Conservation (phyloP, 2,888 invertebrate species). For the Himalopsyche kuldschensis region DNA sequence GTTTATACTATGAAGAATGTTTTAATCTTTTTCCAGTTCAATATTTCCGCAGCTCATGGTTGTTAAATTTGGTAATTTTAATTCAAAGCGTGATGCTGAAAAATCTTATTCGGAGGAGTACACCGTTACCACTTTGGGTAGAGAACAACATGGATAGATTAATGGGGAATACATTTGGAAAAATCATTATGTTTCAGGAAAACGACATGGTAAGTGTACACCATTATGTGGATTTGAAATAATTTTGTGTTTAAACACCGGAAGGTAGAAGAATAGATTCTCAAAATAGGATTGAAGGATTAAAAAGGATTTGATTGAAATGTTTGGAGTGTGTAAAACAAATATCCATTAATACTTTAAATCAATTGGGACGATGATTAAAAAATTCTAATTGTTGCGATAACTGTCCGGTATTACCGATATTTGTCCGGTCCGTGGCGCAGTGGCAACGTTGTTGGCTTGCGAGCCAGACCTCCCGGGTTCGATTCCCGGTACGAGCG, state of each 20-base stretch:
- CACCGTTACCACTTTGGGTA: not conserved
- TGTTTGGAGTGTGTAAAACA: too few relatives aligned
- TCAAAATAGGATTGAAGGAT: too few relatives aligned
- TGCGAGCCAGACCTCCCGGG: too few relatives aligned
- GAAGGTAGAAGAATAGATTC: not conserved
- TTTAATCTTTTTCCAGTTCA: not conserved
- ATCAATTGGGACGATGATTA: too few relatives aligned
- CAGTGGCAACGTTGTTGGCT: too few relatives aligned
- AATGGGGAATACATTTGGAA: slow-evolving; percentile 29
- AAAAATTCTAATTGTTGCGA: too few relatives aligned
- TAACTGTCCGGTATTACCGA: too few relatives aligned
- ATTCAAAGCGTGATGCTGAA: not conserved
- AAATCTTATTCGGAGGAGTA: not conserved
- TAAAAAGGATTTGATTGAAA: too few relatives aligned
- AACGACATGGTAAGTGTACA: slow-evolving; percentile 32
- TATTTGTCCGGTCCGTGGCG: too few relatives aligned
- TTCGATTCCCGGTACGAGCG: too few relatives aligned
- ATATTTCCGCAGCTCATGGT: not conserved
- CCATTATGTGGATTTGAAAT: slow-evolving; percentile 16
- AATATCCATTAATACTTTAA: too few relatives aligned
- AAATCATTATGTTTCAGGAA: slow-evolving; percentile 42
- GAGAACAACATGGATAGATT: slow-evolving; percentile 34
- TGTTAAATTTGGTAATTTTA: not conserved
- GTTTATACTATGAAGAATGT: too few relatives aligned
- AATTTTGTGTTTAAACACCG: not conserved